Evolutionary conservation across 1,140 invertebrate genomes (phyloP), one percentile per base, ranked within the genome.

Genomic region (Trichogramma pretiosum): DNA sequence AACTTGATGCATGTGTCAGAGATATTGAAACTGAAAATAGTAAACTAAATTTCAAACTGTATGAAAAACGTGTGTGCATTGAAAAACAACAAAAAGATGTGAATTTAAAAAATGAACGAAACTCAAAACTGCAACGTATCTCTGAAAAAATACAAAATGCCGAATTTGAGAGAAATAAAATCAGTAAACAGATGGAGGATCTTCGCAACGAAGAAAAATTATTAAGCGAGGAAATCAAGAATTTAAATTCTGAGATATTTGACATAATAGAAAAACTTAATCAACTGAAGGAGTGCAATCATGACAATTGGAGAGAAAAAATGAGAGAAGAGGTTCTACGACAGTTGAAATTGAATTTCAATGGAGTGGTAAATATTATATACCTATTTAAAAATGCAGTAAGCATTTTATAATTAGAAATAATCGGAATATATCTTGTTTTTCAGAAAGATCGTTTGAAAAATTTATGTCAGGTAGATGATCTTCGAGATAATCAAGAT

Each of bases 321-420:
- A 92, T 89, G 68, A 94, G 94, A 67, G 84, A 89, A 63, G 92
- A 98, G 73, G 86, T 95, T 56, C 85, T 98, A n/a, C 90, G 96
- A 66, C 85, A 87, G 61, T 88, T 98, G 60, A 95, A 96, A 70
- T 75, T 84, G 32, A 80, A 93, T 53, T 96, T 91, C 62, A 85
- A 89, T 32, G 94, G 90, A 48, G 93, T 98, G 59, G 85, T 89
- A 38, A 38, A 40, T 33, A 33, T 22, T 17, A 36, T 9, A 8
- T 11, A 22, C n/a, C 4, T 21, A 11, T 21, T 22, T 23, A 1
- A 34, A 44, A 34, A 23, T 23, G n/a, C 1, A 16, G 22, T 23
- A 23, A 23, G 9, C 13, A 39, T 19, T 37, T 9, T 14, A 5
- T 23, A 39, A 23, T 39, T 23, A 23, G 5, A 26, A 30, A 21